Conservation (phyloP, 2,888 invertebrate species). For the Horisme vitalbata region DNA sequence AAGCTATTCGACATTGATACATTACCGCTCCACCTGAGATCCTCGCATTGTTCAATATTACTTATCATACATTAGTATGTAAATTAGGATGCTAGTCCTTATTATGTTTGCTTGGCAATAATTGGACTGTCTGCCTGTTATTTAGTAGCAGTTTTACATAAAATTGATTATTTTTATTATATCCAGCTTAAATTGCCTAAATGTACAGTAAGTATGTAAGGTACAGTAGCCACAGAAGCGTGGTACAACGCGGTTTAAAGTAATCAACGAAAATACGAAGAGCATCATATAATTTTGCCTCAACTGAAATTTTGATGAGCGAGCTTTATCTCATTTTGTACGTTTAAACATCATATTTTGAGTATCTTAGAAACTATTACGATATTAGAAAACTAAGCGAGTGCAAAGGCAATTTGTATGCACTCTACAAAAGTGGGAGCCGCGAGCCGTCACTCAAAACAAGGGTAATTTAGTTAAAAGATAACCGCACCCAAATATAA, state of each 20-base stretch:
- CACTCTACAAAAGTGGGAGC: slow-evolving; percentile 44
- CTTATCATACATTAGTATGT: slow-evolving; percentile 33
- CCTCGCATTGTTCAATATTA: slow-evolving; percentile 32
- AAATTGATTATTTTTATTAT: too few species aligned
- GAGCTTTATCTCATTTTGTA: too few species aligned
- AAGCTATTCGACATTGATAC: slow-evolving; percentile 38
- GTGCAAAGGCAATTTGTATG: slow-evolving; percentile 34
- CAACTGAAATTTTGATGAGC: too few species aligned
- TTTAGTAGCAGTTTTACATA: too few species aligned
- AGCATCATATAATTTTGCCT: too few species aligned
- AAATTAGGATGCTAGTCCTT: slow-evolving; percentile 29
- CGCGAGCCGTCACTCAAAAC: slow-evolving; percentile 38
- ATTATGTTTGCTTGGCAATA: slow-evolving; percentile 4
- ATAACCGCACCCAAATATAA: slow-evolving; percentile 42
- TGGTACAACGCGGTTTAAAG: too few species aligned
- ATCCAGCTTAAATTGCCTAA: too few species aligned
- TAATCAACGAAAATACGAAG: too few species aligned
- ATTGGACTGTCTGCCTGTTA: too few species aligned
- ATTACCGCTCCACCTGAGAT: slow-evolving; percentile 36
- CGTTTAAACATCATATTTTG: too few species aligned
- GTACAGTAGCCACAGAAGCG: too few species aligned
- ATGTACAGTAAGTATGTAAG: too few species aligned
- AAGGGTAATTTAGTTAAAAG: slow-evolving; percentile 40
- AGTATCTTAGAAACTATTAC: slow-evolving; percentile 12
- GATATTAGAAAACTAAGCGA: slow-evolving; percentile 32